These are phyloP conservation scores for Meganola albula DNA, from an alignment of 2,888 invertebrate species.

Conservation along the genomic window DNA sequence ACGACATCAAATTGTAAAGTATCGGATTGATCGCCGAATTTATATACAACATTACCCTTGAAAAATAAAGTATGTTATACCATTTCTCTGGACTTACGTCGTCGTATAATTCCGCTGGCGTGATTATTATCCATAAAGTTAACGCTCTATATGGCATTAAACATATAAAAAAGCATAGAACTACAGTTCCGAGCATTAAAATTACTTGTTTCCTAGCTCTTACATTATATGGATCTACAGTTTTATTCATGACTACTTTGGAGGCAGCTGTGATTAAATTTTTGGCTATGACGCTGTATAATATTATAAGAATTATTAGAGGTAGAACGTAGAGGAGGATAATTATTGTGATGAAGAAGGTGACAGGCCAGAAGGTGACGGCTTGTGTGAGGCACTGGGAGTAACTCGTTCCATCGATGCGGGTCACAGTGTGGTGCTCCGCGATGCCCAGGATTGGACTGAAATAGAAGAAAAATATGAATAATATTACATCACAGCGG, in stretches of 20 bases:
- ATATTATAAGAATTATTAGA: constrained; percentile 84
- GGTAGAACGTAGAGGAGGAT: constrained; percentile 89
- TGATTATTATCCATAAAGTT: constrained; percentile 88
- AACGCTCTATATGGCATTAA: constrained; percentile 91
- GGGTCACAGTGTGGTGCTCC: constrained; percentile 82
- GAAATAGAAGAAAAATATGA: constrained; percentile 59
- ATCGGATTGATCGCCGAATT: constrained; percentile 95
- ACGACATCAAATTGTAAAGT: constrained; percentile 94
- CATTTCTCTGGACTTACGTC: constrained; percentile 86
- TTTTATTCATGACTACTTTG: constrained; percentile 83
- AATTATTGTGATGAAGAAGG: constrained; percentile 88
- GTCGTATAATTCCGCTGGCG: constrained; percentile 82
- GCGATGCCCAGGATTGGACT: constrained; percentile 88
- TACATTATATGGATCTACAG: constrained; percentile 82
- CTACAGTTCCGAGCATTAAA: constrained; percentile 91
- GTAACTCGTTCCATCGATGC: constrained; percentile 83
- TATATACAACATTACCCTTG: constrained; percentile 90
- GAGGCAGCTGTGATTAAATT: constrained; percentile 85
- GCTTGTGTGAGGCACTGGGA: constrained; percentile 89
- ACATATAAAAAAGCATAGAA: constrained; percentile 91
- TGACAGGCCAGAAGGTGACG: constrained; percentile 84
- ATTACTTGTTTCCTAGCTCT: constrained; percentile 90
- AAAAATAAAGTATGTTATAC: constrained; percentile 89
- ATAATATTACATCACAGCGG: constrained; percentile 21
- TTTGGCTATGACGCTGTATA: constrained; percentile 90